Percentiles rank a stretch among this genome's conserved stretches.
These are phyloP conservation scores for Zoanthus gigantus DNA, from an alignment of 92 coral and sea anemone genomes.

Conservation along the genomic window DNA sequence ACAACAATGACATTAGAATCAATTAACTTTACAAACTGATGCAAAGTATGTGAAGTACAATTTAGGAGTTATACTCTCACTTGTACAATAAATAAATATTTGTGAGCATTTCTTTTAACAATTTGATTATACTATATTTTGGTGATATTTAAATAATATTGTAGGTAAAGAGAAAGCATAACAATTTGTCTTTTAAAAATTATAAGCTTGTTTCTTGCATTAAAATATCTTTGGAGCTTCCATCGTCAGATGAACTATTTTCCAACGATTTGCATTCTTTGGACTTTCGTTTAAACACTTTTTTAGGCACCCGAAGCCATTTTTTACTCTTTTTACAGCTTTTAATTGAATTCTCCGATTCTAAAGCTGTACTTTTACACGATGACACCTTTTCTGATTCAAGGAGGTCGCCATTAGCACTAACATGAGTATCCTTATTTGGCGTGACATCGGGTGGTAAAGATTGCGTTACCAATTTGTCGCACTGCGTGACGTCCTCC, in stretches of 20 bases:
- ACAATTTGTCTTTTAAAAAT: neutral
- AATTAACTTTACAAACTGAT: neutral
- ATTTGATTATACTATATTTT: too few species aligned
- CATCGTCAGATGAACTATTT: neutral
- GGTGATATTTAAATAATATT: neutral
- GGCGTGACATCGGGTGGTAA: neutral
- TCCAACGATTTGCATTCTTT: neutral
- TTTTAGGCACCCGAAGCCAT: neutral
- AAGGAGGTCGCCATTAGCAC: slow-evolving; percentile 3
- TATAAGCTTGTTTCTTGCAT: slow-evolving; percentile 29
- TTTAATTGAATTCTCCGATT: neutral
- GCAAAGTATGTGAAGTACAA: too few species aligned
- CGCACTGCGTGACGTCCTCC: neutral
- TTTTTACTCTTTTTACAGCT: neutral
- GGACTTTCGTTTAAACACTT: neutral
- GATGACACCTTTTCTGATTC: neutral
- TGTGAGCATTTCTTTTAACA: too few species aligned
- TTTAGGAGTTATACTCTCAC: too few species aligned
- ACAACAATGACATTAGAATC: too few species aligned
- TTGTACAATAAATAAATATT: too few species aligned
- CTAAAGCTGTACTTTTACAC: neutral
- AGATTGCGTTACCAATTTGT: neutral
- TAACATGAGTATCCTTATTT: neutral
- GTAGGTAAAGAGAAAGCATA: neutral
- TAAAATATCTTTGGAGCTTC: neutral